phyloP scores from a whole-genome alignment of 2,888 invertebrate species.

The Glyphotaelius pellucidus region DNA sequence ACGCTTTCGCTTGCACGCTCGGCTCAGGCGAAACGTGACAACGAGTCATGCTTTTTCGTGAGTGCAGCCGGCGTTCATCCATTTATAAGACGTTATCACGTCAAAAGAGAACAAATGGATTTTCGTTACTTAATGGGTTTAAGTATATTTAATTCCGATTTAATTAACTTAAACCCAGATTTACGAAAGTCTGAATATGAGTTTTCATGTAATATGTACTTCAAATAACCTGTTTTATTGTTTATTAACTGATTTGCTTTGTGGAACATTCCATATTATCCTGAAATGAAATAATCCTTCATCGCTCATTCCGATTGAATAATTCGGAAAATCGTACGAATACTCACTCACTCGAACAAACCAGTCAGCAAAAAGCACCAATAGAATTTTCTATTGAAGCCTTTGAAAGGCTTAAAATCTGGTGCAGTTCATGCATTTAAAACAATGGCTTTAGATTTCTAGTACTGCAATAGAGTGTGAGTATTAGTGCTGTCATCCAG shows the following conservation, averaged over 20 bases:
- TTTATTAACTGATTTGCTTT: background rate
- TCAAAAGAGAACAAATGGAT: background rate
- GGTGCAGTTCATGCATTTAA: background rate
- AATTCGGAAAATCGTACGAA: background rate
- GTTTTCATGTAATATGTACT: background rate
- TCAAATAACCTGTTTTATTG: background rate
- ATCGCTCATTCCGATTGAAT: background rate
- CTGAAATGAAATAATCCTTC: background rate
- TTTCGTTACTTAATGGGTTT: background rate
- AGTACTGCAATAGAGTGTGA: background rate
- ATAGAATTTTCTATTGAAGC: background rate
- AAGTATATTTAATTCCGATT: background rate
- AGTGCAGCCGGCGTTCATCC: too few relatives aligned
- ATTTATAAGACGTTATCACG: too few relatives aligned
- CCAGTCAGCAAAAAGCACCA: background rate
- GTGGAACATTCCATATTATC: background rate
- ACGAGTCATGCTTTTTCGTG: too few relatives aligned
- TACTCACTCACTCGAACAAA: background rate
- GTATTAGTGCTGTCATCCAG: background rate
- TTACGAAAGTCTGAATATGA: background rate
- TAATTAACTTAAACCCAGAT: background rate
- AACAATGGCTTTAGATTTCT: background rate
- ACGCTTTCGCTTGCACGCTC: too few relatives aligned
- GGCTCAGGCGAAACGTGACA: too few relatives aligned
- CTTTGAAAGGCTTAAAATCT: background rate